Evolutionary conservation across 2,113 vertebrate species (phyloP).

Genomic region (Bubo bubo): DNA sequence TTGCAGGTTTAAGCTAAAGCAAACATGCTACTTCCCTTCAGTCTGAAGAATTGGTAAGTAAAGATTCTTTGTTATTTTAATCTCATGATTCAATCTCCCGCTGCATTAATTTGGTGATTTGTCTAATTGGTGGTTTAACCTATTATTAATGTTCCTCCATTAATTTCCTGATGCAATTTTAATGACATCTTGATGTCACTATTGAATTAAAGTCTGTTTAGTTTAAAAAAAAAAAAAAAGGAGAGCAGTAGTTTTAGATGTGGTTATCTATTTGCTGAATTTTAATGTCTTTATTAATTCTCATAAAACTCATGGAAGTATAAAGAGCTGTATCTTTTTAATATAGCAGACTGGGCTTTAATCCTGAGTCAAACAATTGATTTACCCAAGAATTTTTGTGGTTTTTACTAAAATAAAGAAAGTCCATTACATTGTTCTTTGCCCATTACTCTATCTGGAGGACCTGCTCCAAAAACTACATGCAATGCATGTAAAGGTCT

Average conservation of each 20-base stretch:
- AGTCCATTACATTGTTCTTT: neutral
- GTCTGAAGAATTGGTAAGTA: neutral
- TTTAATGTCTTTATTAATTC: neutral
- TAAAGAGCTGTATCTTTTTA: neutral
- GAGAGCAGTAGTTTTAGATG: neutral
- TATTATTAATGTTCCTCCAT: constrained; percentile 58
- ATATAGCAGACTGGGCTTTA: neutral
- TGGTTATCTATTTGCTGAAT: neutral
- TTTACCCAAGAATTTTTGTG: neutral
- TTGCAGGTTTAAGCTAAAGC: neutral
- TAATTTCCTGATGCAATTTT: constrained; percentile 60
- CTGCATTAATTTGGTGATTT: constrained; percentile 66
- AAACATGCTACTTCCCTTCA: constrained; percentile 13
- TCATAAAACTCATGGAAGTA: neutral
- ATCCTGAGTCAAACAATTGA: neutral
- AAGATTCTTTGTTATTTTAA: constrained; percentile 66
- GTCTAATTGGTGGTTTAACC: constrained; percentile 61
- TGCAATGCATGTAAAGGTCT: neutral
- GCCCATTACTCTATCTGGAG: neutral
- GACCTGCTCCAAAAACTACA: neutral
- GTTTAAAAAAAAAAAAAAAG: neutral
- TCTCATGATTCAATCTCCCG: constrained; percentile 57
- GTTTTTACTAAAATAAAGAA: neutral
- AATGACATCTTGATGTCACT: constrained; percentile 44
- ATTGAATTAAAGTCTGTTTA: constrained; percentile 34